Evolutionary conservation across 2,113 vertebrate genomes (phyloP).

Genomic region (Nettapus auritus): DNA sequence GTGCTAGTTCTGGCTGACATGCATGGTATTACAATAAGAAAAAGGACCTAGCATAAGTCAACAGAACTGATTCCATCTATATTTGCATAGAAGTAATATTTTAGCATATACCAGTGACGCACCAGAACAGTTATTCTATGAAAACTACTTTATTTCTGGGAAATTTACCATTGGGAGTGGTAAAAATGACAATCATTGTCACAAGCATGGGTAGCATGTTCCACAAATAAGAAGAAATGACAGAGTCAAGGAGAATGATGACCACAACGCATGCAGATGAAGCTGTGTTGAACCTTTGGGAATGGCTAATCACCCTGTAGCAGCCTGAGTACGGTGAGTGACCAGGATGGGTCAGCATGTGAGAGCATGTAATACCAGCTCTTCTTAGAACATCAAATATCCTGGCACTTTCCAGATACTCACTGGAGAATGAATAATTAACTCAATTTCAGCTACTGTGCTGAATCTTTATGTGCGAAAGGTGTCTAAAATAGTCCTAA

Average conservation of each 20-base stretch:
- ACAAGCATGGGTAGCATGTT: background rate
- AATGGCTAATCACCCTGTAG: background rate
- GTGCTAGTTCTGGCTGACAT: background rate
- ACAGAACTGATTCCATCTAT: background rate
- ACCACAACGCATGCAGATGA: background rate
- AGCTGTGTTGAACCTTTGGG: background rate
- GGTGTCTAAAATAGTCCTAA: background rate
- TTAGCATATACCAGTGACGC: background rate
- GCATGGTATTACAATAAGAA: background rate
- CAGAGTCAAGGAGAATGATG: background rate
- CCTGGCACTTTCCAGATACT: background rate
- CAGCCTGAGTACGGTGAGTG: background rate
- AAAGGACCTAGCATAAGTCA: background rate
- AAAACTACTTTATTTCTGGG: background rate
- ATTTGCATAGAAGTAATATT: background rate
- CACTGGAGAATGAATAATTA: slow-evolving; percentile 14
- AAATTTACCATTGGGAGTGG: background rate
- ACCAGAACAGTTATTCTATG: background rate
- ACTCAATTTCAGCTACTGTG: background rate
- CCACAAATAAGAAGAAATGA: background rate
- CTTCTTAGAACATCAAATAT: background rate
- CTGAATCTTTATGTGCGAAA: background rate
- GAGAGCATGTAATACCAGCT: background rate
- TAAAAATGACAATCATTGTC: background rate
- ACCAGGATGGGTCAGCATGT: background rate